Evolutionary conservation across 1,140 invertebrate species (phyloP).

Genomic region (Paralvinella palmiformis): DNA sequence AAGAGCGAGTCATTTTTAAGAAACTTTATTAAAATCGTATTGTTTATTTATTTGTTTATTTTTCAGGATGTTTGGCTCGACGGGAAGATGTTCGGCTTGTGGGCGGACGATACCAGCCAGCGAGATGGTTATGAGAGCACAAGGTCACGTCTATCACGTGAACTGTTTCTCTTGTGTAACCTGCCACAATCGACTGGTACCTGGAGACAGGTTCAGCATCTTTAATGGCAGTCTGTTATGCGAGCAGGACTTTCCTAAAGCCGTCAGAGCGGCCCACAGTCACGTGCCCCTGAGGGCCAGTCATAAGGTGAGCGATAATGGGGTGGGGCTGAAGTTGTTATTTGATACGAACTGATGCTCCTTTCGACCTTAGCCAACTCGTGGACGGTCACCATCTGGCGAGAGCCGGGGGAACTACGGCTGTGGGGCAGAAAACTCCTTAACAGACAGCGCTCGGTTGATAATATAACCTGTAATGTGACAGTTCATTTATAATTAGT

Average conservation of each 20-base stretch:
- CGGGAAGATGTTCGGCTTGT: constrained; percentile 79
- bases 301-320: constrained; percentile 6
- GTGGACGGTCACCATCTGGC: no score
- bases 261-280: constrained; percentile 63
- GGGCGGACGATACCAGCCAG: constrained; percentile 81
- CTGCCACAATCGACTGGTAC: constrained; percentile 74
- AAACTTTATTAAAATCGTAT: no score
- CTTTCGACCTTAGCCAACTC: no score
- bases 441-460: no score
- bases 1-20: no score
- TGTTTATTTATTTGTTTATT: no score
- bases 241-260: constrained; percentile 88
- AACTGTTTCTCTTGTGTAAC: constrained; percentile 91
- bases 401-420: no score
- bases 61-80: constrained; percentile 80
- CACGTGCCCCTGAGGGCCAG: not conserved
- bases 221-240: constrained; percentile 76
- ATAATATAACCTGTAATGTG: no score
- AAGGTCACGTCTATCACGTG: constrained; percentile 76
- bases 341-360: no score
- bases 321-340: not conserved
- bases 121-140: constrained; percentile 78
- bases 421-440: no score
- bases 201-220: constrained; percentile 81
- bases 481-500: no score